Percentiles rank a stretch among this genome's conserved stretches.
Evolutionary conservation across 2,888 invertebrate genomes (phyloP).

Genomic region (Sycophila texana): DNA sequence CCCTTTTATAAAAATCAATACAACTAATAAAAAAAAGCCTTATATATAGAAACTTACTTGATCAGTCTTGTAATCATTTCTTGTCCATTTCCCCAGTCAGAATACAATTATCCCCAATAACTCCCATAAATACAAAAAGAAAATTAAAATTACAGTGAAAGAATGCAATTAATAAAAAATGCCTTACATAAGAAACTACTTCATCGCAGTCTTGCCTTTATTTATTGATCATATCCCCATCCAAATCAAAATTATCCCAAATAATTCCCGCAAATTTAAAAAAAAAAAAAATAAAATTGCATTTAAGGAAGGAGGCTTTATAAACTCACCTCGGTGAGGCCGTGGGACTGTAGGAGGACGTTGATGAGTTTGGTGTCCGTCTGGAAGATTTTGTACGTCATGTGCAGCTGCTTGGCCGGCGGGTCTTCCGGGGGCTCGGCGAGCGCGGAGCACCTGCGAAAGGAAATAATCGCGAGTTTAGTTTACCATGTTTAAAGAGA

Average conservation of each 20-base stretch:
- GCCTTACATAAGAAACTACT: not conserved
- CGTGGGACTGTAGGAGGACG: constrained; percentile 86
- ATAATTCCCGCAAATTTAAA: no score
- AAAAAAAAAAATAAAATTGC: constrained; percentile 32
- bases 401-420: constrained; percentile 79
- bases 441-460: constrained; percentile 71
- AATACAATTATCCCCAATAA: no score
- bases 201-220: not conserved
- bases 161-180: not conserved
- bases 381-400: constrained; percentile 88
- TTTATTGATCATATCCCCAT: not conserved
- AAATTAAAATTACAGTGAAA: constrained; percentile 19
- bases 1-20: constrained; percentile 4
- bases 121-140: not conserved
- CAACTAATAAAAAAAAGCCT: not conserved
- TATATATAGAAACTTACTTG: not conserved
- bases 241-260: no score
- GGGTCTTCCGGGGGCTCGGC: constrained; percentile 72
- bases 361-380: constrained; percentile 88
- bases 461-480: constrained; percentile 31
- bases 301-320: not conserved
- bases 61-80: not conserved
- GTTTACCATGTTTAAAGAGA: constrained; percentile 28
- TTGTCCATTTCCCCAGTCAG: not conserved
- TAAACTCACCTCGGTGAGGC: constrained; percentile 81